Conservation (phyloP, 1,140 invertebrate genomes). For the Galleria mellonella region DNA sequence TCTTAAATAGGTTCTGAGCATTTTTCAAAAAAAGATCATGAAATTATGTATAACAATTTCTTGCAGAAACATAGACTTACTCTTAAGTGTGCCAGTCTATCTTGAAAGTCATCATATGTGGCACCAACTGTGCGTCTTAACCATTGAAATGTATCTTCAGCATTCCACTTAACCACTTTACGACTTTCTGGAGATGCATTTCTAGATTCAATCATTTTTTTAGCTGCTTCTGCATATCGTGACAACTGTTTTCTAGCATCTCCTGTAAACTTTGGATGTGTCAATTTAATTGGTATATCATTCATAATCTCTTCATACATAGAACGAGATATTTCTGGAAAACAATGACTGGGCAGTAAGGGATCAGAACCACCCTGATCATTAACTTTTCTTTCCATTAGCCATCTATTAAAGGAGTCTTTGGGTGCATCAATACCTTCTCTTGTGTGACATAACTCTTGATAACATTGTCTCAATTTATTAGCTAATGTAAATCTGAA, state of each 20-base stretch:
- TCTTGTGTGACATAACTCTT: conserved; percentile 94
- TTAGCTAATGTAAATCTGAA: conserved; percentile 84
- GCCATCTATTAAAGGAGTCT: conserved; percentile 97
- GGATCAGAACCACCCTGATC: conserved; percentile 91
- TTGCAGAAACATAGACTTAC: conserved; percentile 41
- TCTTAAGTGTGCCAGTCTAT: conserved; percentile 82
- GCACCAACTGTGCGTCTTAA: conserved; percentile 94
- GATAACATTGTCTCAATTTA: conserved; percentile 93
- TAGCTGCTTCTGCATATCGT: conserved; percentile 96
- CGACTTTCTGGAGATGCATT: conserved; percentile 94
- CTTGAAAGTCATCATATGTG: conserved; percentile 96
- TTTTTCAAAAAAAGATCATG: neutral
- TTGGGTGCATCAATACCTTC: conserved; percentile 96
- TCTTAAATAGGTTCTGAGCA: neutral
- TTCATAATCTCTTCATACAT: conserved; percentile 99
- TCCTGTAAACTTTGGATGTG: conserved; percentile 94
- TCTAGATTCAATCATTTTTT: conserved; percentile 96
- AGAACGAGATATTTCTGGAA: conserved; percentile 92
- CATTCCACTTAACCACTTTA: conserved; percentile 99
- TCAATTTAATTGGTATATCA: conserved; percentile 96
- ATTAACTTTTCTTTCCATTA: conserved; percentile 95
- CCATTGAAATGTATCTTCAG: conserved; percentile 98
- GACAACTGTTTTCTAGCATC: conserved; percentile 97
- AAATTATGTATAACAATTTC: neutral
- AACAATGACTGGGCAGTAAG: conserved; percentile 91